Evolutionary conservation across 2,797 vertebrate species (phyloP), one percentile per base, ranked within the genome.

Genomic region (Sebastes matsubarae): DNA sequence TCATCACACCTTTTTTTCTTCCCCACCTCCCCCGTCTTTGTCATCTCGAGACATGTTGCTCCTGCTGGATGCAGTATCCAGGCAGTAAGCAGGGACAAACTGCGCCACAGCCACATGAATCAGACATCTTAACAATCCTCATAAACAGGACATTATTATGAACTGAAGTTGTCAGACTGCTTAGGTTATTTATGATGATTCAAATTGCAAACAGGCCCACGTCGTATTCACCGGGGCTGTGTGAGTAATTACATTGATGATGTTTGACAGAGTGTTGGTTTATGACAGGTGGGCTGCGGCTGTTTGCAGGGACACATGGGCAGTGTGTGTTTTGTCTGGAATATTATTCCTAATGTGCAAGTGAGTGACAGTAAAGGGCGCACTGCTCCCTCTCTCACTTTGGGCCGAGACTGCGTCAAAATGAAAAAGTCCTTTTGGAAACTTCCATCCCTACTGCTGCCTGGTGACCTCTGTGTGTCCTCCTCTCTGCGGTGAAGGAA

Each of bases 51-150:
- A 89, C 77, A 77, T 72, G 80, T 80, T 83, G 72, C 68, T 67
- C 70, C 75, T 76, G 68, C 83, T 87, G 85, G 87, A 88, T 82
- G 66, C 68, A 64, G 32, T 68, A 69, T 88, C 60, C 64, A 65
- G 77, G 42, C 75, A 64, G 73, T 70, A 74, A 75, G 27, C 68
- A 27, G 36, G 8, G 54, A 59, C 25, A 50, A 18, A 18, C 18
- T 18, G 42, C 42, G 13, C 46, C 52, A 38, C 76, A 55, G 24
- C 30, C 38, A 6, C 71, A 75, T 42, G 16, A 89, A 89, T 89
- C 88, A 82, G 65, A 81, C 87, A 79, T 88, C 79, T 88, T 75
- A 84, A 83, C 81, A 77, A 81, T 75, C 88, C 64, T 86, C 87
- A 88, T 87, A 83, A 87, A 83, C 61, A 71, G 72, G 54, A 50